Evolutionary conservation across 1,140 invertebrate species (phyloP).

Genomic region (Eulimnadia texana): DNA sequence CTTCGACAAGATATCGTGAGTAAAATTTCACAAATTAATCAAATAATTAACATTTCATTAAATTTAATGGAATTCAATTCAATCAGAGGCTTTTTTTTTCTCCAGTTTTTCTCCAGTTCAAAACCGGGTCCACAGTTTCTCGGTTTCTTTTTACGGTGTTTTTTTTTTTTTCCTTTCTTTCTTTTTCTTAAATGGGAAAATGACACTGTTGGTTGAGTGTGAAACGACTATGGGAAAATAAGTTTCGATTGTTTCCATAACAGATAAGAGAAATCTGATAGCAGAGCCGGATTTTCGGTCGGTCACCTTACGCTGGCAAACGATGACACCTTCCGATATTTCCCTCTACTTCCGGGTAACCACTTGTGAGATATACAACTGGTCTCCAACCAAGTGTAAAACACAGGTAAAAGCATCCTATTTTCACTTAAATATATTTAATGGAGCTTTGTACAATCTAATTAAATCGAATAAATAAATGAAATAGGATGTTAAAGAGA

Average conservation of each 20-base stretch:
- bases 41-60: too few species aligned
- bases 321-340: constrained; percentile 23
- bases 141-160: too few species aligned
- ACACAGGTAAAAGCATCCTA: constrained; percentile 36
- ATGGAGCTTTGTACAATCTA: too few species aligned
- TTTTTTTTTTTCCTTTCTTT: neutral
- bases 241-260: too few species aligned
- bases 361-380: constrained; percentile 57
- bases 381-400: constrained; percentile 54
- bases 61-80: too few species aligned
- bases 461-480: too few species aligned
- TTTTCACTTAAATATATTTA: constrained; percentile 18
- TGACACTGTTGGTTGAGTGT: neutral
- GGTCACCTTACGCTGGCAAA: constrained; percentile 51
- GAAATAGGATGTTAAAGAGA: neutral
- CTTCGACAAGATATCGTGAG: too few species aligned
- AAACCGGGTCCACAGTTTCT: too few species aligned
- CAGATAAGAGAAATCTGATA: constrained; percentile 36
- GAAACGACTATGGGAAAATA: neutral
- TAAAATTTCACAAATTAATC: too few species aligned
- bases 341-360: constrained; percentile 43
- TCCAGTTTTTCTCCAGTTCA: too few species aligned
- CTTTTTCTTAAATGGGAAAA: neutral
- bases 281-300: constrained; percentile 54
- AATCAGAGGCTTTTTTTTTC: too few species aligned